Evolutionary conservation across 2,888 invertebrate species (phyloP).

Genomic region (Drosophila kambysellisi): DNA sequence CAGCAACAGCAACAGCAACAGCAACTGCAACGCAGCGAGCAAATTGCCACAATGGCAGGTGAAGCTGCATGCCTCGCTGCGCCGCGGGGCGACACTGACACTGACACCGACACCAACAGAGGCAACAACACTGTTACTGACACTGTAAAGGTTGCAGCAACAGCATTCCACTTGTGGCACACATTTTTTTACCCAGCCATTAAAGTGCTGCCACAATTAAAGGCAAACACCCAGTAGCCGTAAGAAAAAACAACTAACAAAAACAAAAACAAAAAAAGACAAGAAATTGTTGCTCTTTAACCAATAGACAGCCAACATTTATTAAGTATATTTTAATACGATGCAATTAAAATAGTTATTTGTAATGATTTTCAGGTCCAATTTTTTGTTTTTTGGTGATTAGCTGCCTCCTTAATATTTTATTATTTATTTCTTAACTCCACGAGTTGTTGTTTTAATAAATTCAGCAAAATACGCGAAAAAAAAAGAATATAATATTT

Average conservation of each 20-base stretch:
- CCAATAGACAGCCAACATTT: constrained; percentile 1
- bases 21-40: constrained; percentile 20
- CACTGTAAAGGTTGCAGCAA: constrained; percentile 7
- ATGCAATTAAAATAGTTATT: not conserved
- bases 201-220: constrained; percentile 22
- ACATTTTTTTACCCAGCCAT: constrained; percentile 73
- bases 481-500: not conserved
- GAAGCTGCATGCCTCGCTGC: not conserved
- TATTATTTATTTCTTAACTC: not conserved
- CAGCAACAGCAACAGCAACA: constrained; percentile 3
- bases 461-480: not conserved
- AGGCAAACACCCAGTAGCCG: not conserved
- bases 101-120: constrained; percentile 14
- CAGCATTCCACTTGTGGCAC: constrained; percentile 65
- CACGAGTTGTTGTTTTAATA: not conserved
- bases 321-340: not conserved
- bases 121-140: not conserved
- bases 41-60: constrained; percentile 36
- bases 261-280: not conserved
- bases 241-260: not conserved
- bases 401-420: not conserved
- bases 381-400: not conserved
- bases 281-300: not conserved
- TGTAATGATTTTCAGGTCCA: too few relatives aligned
- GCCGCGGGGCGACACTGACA: constrained; percentile 35